Evolutionary conservation across 1,140 invertebrate species (phyloP).

Genomic region (Eufriesea mexicana): DNA sequence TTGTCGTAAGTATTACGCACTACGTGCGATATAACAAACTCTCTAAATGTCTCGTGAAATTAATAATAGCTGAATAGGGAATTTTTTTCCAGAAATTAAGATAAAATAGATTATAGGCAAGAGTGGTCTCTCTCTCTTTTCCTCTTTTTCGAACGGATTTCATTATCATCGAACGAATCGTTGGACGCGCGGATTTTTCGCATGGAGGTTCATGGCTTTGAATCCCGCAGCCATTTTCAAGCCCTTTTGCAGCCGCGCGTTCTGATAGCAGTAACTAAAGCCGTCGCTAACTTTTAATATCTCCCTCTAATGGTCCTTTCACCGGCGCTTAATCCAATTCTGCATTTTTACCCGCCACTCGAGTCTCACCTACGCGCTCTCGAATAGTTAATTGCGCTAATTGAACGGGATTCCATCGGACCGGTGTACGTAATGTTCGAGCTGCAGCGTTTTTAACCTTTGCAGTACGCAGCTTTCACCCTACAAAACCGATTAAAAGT

Average conservation of each 20-base stretch:
- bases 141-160: neutral
- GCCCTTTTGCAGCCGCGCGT: constrained; percentile 4
- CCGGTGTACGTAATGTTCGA: constrained; percentile 12
- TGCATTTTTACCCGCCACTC: constrained; percentile 54
- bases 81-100: neutral
- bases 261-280: constrained; percentile 53
- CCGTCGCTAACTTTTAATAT: constrained; percentile 68
- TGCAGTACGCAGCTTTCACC: constrained; percentile 33
- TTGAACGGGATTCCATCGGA: constrained; percentile 55
- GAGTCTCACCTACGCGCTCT: constrained; percentile 1
- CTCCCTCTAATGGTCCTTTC: constrained; percentile 64
- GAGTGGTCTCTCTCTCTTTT: neutral
- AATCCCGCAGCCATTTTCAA: neutral
- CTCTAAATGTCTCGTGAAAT: neutral
- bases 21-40: neutral
- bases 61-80: neutral
- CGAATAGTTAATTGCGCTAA: constrained; percentile 59
- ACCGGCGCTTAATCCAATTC: constrained; percentile 65
- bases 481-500: constrained; percentile 58
- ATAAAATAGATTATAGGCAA: neutral
- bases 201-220: neutral
- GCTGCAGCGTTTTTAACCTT: neutral
- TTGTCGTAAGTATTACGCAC: too few species aligned
- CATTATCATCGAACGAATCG: neutral
- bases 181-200: neutral